A percentile compares a stretch with the other conserved stretches of the same genome.
phyloP scores from a whole-genome alignment of 92 coral and sea anemone genomes.

The Epizoanthus illoricatus region DNA sequence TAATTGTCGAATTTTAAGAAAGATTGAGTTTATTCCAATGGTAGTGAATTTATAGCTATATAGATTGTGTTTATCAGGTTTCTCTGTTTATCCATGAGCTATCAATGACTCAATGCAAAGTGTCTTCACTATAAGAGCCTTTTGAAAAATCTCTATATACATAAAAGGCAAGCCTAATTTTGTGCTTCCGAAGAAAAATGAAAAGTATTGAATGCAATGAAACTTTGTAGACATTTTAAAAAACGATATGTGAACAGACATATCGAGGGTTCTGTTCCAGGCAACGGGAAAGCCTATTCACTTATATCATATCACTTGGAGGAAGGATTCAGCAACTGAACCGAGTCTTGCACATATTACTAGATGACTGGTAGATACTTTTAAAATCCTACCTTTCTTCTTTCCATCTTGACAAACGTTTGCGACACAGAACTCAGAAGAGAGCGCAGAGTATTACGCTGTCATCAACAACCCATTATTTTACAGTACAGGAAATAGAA shows the following conservation, averaged over 20 bases:
- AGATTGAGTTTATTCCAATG: not conserved
- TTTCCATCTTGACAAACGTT: not conserved
- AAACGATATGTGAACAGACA: not conserved
- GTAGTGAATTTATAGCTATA: not conserved
- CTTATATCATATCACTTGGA: not conserved
- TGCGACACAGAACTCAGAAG: not conserved
- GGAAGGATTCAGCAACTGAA: not conserved
- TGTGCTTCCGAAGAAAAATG: not conserved
- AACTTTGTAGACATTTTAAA: not conserved
- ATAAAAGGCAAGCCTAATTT: not conserved
- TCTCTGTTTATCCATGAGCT: not conserved
- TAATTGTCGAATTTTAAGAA: not conserved
- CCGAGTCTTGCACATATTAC: not conserved
- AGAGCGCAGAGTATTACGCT: not conserved
- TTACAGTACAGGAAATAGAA: not conserved
- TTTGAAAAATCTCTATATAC: not conserved
- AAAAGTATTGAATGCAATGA: not conserved
- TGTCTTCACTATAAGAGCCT: not conserved
- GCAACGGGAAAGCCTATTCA: not conserved
- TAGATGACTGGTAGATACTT: not conserved
- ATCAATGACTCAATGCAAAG: not conserved
- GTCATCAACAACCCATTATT: not conserved
- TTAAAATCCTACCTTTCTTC: not conserved
- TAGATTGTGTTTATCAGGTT: not conserved
- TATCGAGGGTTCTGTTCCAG: not conserved